phyloP scores from a whole-genome alignment of 2,113 vertebrate species.

The Epinephelus moara region DNA sequence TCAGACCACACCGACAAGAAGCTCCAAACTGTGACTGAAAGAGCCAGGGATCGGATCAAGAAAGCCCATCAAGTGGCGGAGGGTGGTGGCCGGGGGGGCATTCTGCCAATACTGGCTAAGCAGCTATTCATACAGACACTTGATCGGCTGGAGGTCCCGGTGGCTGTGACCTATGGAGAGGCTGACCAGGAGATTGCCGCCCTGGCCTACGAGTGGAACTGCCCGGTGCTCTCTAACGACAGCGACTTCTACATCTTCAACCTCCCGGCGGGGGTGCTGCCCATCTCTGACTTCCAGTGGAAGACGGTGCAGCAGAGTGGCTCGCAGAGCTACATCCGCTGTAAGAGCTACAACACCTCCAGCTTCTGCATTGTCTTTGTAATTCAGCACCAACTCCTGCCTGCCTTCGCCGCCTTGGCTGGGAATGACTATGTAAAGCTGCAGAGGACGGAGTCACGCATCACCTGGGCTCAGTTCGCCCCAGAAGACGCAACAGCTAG shows the following conservation, averaged over 20 bases:
- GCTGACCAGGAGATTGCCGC: constrained; percentile 89
- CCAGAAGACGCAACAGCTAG: neutral
- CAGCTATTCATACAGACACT: constrained; percentile 87
- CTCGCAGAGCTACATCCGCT: constrained; percentile 78
- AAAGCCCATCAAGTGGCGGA: constrained; percentile 75
- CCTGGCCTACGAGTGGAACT: constrained; percentile 89
- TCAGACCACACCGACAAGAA: constrained; percentile 85
- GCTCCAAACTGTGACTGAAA: constrained; percentile 72
- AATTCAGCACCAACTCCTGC: constrained; percentile 79
- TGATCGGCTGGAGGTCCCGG: constrained; percentile 79
- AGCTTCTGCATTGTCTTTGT: constrained; percentile 83
- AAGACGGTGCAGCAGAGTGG: constrained; percentile 5
- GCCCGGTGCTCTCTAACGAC: constrained; percentile 89
- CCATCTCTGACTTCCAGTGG: constrained; percentile 87
- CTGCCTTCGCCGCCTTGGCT: constrained; percentile 87
- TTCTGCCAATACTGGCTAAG: constrained; percentile 83
- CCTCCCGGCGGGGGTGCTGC: constrained; percentile 85
- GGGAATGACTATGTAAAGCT: constrained; percentile 86
- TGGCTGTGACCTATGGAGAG: constrained; percentile 88
- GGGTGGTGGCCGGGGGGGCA: neutral
- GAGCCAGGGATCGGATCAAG: constrained; percentile 77
- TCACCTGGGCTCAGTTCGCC: constrained; percentile 66
- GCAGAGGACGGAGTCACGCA: accelerated
- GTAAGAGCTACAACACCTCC: constrained; percentile 77
- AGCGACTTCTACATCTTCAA: constrained; percentile 93